Evolutionary conservation across 2,888 invertebrate genomes (phyloP), one percentile per base, ranked within the genome.

Genomic region (Cantharis rustica): DNA sequence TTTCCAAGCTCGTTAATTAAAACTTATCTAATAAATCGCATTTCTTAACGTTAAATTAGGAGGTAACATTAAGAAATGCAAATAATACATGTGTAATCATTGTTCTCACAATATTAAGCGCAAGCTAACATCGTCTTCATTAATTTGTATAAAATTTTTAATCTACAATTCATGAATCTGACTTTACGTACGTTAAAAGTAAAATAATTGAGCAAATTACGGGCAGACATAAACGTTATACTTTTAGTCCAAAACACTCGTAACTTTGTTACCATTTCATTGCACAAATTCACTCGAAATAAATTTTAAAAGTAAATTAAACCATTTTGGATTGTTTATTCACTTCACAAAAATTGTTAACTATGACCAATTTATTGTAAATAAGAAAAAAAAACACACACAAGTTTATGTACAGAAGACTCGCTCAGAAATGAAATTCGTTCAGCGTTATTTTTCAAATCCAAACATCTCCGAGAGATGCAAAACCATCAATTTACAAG

Each of bases 141-240:
- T 47, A 69, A 1, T 61, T 69, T 61, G 16, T 31, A 17, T 17
- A 69, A 69, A 75, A 47, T 66, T 47, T 26, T 66, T 66, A 63
- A 47, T 47, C 47, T 64, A 74, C 17, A 61, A 47, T 17, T 69
- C 27, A 62, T 75, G 75, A 75, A 75, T 75, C 69, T 75, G 75
- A 75, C 75, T 75, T 75, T 75, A 72, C 72, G 26, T 64, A 75
- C 11, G n/a, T 68, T n/a, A 61, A 72, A 23, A 72, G 16, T 66
- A 71, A 75, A 15, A 15, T 61, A 20, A 69, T 72, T 75, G 75
- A 75, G 75, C 75, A 75, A 75, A 72, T 64, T 16, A 63, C 31
- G 16, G 47, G 47, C 47, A 47, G 47, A 47, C 47, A 47, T 47
- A 47, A 47, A 47, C 47, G n/a, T 47, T 47, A 47, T 47, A 47